Percentiles rank a stretch among this genome's conserved stretches.
phyloP scores from a whole-genome alignment of 2,113 vertebrate genomes.

The Thalassoma bifasciatum region DNA sequence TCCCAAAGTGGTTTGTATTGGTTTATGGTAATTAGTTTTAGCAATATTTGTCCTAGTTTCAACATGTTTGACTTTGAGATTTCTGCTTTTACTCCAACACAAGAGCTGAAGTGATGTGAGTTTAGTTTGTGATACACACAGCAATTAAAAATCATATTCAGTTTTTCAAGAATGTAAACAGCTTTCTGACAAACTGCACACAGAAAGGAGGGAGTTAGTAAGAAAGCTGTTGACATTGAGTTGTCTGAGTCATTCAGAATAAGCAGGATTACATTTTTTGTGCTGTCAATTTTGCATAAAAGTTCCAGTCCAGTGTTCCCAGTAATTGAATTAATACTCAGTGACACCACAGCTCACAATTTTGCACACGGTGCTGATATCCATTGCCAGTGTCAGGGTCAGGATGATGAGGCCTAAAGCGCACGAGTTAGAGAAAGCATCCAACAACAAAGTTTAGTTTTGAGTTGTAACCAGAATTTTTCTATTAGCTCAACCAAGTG shows the following conservation, averaged over 20 bases:
- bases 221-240: background rate
- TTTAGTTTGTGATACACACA: background rate
- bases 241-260: background rate
- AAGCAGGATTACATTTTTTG: background rate
- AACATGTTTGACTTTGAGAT: slow-evolving; percentile 14
- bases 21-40: background rate
- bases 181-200: too few species aligned
- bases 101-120: background rate
- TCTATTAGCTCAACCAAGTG: background rate
- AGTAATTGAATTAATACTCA: background rate
- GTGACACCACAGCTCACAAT: background rate
- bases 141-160: too few species aligned
- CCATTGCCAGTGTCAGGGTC: background rate
- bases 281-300: background rate
- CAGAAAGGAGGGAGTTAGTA: too few species aligned
- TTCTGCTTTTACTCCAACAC: too few species aligned
- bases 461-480: background rate
- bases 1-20: background rate
- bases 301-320: background rate
- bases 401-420: background rate
- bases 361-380: background rate
- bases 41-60: background rate
- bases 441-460: background rate
- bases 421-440: slow-evolving; percentile 11
- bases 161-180: too few species aligned